phyloP scores from a whole-genome alignment of 2,797 vertebrate genomes.

The Rhincodon typus region DNA sequence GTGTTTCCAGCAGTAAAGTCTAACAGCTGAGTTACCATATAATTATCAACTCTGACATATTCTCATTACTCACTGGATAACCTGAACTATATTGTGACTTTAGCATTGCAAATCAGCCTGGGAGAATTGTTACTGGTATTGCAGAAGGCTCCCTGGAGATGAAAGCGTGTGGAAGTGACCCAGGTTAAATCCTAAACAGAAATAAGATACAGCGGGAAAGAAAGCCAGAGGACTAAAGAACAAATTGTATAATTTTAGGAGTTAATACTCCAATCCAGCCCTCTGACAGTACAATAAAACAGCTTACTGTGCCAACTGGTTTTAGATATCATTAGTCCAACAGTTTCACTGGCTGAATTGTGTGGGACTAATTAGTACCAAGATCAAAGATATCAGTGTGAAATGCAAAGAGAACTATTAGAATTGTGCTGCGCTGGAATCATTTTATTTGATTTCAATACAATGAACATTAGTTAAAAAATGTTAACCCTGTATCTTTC shows the following conservation, averaged over 20 bases:
- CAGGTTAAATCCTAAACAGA: slow-evolving; percentile 28
- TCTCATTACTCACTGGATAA: slow-evolving; percentile 16
- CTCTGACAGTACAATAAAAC: background rate
- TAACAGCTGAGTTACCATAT: slow-evolving; percentile 26
- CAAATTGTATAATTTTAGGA: slow-evolving; percentile 29
- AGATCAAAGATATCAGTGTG: background rate
- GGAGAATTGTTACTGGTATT: slow-evolving; percentile 14
- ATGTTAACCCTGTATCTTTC: background rate
- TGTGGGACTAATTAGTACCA: slow-evolving; percentile 4
- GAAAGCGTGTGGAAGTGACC: background rate
- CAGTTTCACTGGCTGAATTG: background rate
- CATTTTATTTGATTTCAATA: background rate
- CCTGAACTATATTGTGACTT: background rate
- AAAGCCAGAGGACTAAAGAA: slow-evolving; percentile 3
- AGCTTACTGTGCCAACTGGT: background rate
- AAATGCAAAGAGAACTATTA: background rate
- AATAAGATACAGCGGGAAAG: background rate
- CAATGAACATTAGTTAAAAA: background rate
- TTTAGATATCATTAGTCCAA: background rate
- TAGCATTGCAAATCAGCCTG: slow-evolving; percentile 33
- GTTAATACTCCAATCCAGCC: background rate
- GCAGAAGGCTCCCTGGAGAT: slow-evolving; percentile 24
- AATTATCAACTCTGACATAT: slow-evolving; percentile 28
- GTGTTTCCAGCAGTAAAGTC: slow-evolving; percentile 3
- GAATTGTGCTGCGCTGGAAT: background rate